Conservation (phyloP, 2,888 invertebrate genomes). For the Lathronympha strigana region DNA sequence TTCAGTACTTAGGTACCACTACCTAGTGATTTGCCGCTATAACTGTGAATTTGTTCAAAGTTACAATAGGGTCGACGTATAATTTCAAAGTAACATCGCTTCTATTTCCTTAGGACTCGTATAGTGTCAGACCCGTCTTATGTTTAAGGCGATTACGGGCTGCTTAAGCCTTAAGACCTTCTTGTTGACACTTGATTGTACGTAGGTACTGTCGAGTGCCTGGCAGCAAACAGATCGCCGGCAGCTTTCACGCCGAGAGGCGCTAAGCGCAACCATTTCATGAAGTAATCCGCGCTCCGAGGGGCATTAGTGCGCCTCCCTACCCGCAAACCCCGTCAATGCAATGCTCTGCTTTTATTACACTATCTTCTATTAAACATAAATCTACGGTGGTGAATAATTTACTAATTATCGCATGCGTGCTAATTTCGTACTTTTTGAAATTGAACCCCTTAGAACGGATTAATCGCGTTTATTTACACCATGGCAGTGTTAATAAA, state of each 20-base stretch:
- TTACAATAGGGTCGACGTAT: not conserved
- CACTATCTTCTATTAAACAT: conserved; percentile 50
- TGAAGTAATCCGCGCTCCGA: conserved; percentile 73
- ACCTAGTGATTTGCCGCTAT: not conserved
- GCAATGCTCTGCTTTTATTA: conserved; percentile 64
- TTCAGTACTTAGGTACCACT: no score
- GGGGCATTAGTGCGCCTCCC: conserved; percentile 67
- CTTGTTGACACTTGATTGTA: conserved; percentile 60
- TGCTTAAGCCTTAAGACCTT: conserved; percentile 47
- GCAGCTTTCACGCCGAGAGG: conserved; percentile 70
- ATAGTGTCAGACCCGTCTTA: conserved; percentile 32
- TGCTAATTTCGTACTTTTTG: no score
- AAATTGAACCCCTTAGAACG: no score
- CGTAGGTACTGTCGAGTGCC: conserved; percentile 56
- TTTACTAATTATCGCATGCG: not conserved
- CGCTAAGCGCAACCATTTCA: conserved; percentile 73
- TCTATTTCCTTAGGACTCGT: conserved; percentile 29
- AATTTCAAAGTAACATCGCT: conserved; percentile 2
- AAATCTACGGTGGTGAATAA: conserved; percentile 34
- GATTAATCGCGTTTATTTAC: no score
- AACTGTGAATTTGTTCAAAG: not conserved
- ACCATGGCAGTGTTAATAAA: no score
- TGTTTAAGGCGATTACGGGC: conserved; percentile 39
- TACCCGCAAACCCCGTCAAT: conserved; percentile 49
- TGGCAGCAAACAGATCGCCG: conserved; percentile 69